These are phyloP conservation scores for Danio jaintianensis DNA, from an alignment of 2,797 vertebrate genomes.

Conservation along the genomic window DNA sequence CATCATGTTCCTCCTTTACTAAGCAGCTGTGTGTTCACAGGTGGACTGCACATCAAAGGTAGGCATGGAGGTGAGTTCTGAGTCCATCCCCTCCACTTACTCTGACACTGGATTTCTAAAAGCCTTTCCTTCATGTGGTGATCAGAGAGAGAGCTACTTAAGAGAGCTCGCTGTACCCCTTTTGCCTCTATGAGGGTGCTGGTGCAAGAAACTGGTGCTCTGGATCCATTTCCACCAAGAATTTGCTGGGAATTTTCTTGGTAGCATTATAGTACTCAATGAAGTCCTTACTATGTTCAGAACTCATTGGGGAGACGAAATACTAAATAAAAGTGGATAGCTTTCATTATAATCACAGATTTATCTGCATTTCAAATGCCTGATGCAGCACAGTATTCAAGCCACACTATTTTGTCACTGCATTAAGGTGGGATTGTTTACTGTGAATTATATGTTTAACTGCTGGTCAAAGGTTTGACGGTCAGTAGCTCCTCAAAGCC, in stretches of 20 bases:
- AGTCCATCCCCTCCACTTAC: slow-evolving; percentile 37
- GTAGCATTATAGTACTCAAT: neutral
- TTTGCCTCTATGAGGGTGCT: neutral
- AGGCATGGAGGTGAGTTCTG: slow-evolving; percentile 14
- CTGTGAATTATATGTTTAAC: neutral
- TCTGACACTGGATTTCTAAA: slow-evolving; percentile 42
- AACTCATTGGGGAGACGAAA: neutral
- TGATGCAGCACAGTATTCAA: neutral
- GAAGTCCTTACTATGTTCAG: neutral
- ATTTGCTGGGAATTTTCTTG: too few relatives aligned
- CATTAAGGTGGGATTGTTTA: neutral
- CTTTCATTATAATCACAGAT: neutral
- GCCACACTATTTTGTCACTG: neutral
- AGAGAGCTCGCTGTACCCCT: neutral
- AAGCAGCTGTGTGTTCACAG: slow-evolving; percentile 47
- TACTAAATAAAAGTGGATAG: neutral
- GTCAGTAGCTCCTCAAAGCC: neutral
- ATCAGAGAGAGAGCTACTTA: slow-evolving; percentile 33
- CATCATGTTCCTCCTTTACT: slow-evolving; percentile 7
- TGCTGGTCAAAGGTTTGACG: neutral
- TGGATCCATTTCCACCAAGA: neutral
- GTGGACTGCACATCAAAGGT: slow-evolving; percentile 41
- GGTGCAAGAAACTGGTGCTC: neutral
- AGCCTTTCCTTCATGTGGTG: slow-evolving; percentile 31
- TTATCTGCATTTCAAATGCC: neutral